A percentile compares a stretch with the other conserved stretches of the same genome.
phyloP scores from a whole-genome alignment of 2,113 vertebrate genomes.

The Podarcis cretensis region DNA sequence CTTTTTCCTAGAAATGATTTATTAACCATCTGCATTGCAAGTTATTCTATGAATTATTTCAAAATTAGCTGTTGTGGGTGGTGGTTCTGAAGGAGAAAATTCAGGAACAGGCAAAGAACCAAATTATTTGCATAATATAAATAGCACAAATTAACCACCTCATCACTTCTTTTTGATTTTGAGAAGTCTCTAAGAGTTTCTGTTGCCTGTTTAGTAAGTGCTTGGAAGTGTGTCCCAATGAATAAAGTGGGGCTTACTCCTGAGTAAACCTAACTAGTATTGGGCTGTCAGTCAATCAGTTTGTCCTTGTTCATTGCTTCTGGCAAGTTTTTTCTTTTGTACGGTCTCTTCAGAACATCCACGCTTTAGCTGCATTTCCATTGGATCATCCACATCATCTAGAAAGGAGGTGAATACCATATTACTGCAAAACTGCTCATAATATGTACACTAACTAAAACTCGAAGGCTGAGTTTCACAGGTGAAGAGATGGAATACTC shows the following conservation, averaged over 20 bases:
- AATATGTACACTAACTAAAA: neutral
- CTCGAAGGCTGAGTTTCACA: neutral
- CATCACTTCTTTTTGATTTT: neutral
- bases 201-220: neutral
- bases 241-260: neutral
- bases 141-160: neutral
- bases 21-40: neutral
- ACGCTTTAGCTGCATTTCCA: constrained; percentile 55
- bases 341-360: neutral
- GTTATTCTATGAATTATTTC: neutral
- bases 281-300: rapidly evolving
- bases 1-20: neutral
- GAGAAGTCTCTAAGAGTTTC: neutral
- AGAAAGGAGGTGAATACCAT: neutral
- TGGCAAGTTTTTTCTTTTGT: constrained; percentile 25
- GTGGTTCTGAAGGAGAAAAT: neutral
- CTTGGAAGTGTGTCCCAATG: neutral
- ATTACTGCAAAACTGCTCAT: neutral
- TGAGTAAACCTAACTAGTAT: neutral
- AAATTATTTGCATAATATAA: neutral
- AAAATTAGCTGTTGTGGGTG: neutral
- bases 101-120: neutral
- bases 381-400: constrained; percentile 59
- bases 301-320: neutral
- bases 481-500: neutral